phyloP scores from a whole-genome alignment of 2,888 invertebrate genomes.

The Apotomis betuletana region DNA sequence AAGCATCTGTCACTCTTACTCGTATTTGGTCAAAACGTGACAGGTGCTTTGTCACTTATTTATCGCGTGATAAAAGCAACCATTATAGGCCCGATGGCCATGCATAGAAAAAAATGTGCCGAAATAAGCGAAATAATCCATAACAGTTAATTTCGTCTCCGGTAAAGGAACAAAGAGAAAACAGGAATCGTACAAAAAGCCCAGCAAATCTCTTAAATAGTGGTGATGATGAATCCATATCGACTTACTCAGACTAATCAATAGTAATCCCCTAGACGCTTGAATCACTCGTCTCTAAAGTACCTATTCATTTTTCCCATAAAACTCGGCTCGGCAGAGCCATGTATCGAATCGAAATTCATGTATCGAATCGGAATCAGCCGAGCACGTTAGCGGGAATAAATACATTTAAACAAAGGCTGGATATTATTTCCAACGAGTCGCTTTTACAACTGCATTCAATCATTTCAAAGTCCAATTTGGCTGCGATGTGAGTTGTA shows the following conservation, averaged over 20 bases:
- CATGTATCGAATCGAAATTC: conserved; percentile 11
- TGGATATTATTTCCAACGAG: conserved; percentile 65
- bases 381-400: conserved; percentile 46
- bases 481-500: conserved; percentile 56
- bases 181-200: too few species aligned
- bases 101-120: too few species aligned
- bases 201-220: neutral
- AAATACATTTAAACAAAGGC: conserved; percentile 64
- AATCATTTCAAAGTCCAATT: conserved; percentile 79
- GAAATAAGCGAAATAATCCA: too few species aligned
- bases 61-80: too few species aligned
- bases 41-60: too few species aligned
- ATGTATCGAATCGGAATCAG: conserved; percentile 2
- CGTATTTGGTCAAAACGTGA: too few species aligned
- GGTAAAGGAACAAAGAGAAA: too few species aligned
- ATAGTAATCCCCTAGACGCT: neutral
- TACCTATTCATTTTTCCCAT: conserved; percentile 7
- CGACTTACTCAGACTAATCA: neutral
- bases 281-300: neutral
- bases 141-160: too few species aligned
- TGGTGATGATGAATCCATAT: neutral
- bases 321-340: conserved; percentile 1
- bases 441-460: conserved; percentile 79
- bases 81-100: too few species aligned
- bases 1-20: too few species aligned